phyloP scores from a whole-genome alignment of 2,888 invertebrate genomes.

The Caenorhabditis japonica region DNA sequence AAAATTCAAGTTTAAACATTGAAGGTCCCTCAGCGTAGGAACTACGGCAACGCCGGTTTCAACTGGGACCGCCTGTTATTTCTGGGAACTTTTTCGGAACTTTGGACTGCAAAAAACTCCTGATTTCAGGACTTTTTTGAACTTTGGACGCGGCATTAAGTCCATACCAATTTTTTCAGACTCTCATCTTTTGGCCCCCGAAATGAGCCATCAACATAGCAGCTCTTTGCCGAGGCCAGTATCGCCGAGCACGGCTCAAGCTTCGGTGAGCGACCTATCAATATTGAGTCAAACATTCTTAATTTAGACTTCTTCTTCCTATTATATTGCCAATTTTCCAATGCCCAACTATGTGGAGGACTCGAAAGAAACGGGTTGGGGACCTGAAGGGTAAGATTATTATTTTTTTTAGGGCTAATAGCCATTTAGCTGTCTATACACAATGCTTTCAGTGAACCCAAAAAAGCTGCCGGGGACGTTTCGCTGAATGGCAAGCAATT shows the following conservation, averaged over 20 bases:
- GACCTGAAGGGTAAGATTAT: conserved; percentile 1
- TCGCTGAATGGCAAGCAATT: conserved; percentile 65
- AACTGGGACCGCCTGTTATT: too few relatives aligned
- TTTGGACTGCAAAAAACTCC: too few relatives aligned
- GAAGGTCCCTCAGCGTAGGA: too few relatives aligned
- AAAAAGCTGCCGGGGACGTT: conserved; percentile 69
- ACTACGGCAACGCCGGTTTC: too few relatives aligned
- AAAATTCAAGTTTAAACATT: too few relatives aligned
- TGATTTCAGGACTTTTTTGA: too few relatives aligned
- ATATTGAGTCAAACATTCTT: background rate
- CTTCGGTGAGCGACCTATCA: background rate
- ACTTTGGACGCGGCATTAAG: too few relatives aligned
- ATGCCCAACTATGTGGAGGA: conserved; percentile 18
- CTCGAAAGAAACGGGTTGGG: background rate
- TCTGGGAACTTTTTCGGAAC: too few relatives aligned
- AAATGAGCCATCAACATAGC: too few relatives aligned
- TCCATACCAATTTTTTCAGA: too few relatives aligned
- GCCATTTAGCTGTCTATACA: background rate
- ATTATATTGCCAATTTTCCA: conserved; percentile 4
- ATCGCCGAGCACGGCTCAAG: background rate
- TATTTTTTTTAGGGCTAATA: background rate
- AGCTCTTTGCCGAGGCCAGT: too few relatives aligned
- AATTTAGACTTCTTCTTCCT: background rate
- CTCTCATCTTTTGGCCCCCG: too few relatives aligned
- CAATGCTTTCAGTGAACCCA: conserved; percentile 52